These are phyloP conservation scores for Anodontia alba DNA, from an alignment of 2,888 invertebrate genomes.

Conservation along the genomic window DNA sequence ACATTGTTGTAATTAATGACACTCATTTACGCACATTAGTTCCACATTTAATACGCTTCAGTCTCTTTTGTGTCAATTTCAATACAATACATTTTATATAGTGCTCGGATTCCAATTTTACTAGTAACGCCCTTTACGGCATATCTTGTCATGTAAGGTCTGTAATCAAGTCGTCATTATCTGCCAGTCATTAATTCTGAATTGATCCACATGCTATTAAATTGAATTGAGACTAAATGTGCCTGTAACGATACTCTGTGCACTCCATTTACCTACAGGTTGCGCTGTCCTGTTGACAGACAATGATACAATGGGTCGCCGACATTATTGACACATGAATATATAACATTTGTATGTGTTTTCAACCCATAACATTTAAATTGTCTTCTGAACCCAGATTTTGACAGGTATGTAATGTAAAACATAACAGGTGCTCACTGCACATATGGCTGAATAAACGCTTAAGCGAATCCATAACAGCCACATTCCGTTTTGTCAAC, in stretches of 20 bases:
- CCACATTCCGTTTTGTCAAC: too few species aligned
- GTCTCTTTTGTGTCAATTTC: neutral
- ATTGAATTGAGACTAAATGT: neutral
- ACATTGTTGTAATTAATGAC: neutral
- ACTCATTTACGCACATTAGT: neutral
- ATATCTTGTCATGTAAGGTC: neutral
- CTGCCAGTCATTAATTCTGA: neutral
- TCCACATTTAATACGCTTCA: neutral
- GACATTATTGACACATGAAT: neutral
- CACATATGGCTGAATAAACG: too few species aligned
- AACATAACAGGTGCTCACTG: slow-evolving; percentile 1
- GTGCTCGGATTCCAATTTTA: too few species aligned
- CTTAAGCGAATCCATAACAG: too few species aligned
- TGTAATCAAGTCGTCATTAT: neutral
- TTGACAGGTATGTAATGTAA: neutral
- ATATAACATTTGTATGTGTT: neutral
- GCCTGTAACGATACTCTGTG: neutral
- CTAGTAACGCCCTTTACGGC: neutral
- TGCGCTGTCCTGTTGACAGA: neutral
- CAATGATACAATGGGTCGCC: neutral
- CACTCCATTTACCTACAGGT: slow-evolving; percentile 2
- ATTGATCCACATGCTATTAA: neutral
- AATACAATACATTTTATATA: too few species aligned
- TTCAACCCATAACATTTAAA: neutral
- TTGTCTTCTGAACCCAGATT: neutral